Percentiles rank a stretch among this genome's conserved stretches.
phyloP scores from a whole-genome alignment of 2,113 vertebrate species.

The Xyrauchen texanus region DNA sequence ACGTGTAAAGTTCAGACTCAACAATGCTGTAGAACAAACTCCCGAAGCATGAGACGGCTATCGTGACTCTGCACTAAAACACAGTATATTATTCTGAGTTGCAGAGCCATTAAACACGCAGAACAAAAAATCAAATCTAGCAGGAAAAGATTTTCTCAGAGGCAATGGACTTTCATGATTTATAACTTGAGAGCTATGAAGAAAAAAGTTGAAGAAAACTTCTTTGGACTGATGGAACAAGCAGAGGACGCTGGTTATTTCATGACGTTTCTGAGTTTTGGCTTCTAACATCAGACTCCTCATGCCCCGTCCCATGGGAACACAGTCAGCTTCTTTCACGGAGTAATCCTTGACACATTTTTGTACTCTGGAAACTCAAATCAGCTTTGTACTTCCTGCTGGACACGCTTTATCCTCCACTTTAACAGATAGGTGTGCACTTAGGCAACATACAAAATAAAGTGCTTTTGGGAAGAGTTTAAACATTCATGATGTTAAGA shows the following conservation, averaged over 20 bases:
- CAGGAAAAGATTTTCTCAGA: background rate
- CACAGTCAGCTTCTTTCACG: conserved; percentile 30
- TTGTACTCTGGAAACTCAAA: conserved; percentile 8
- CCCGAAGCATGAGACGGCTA: background rate
- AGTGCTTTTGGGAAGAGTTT: conserved; percentile 31
- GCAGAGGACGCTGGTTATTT: background rate
- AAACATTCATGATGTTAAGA: conserved; percentile 37
- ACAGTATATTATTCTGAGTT: background rate
- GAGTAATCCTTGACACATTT: conserved; percentile 7
- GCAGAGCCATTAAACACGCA: background rate
- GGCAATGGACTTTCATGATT: conserved; percentile 25
- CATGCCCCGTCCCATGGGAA: background rate
- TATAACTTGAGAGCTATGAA: conserved; percentile 18
- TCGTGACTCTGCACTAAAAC: background rate
- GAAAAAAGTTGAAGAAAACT: background rate
- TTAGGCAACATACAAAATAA: conserved; percentile 24
- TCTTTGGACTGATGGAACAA: conserved; percentile 10
- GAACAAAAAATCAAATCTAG: background rate
- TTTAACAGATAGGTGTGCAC: conserved; percentile 27
- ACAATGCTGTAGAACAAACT: conserved; percentile 17
- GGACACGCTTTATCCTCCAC: conserved; percentile 18
- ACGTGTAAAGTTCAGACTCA: conserved; percentile 11
- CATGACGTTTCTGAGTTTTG: conserved; percentile 1
- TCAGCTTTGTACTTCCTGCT: conserved; percentile 24
- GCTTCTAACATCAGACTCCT: conserved; percentile 14